Evolutionary conservation across 1,140 invertebrate genomes (phyloP).

Genomic region (Drosophila auraria): DNA sequence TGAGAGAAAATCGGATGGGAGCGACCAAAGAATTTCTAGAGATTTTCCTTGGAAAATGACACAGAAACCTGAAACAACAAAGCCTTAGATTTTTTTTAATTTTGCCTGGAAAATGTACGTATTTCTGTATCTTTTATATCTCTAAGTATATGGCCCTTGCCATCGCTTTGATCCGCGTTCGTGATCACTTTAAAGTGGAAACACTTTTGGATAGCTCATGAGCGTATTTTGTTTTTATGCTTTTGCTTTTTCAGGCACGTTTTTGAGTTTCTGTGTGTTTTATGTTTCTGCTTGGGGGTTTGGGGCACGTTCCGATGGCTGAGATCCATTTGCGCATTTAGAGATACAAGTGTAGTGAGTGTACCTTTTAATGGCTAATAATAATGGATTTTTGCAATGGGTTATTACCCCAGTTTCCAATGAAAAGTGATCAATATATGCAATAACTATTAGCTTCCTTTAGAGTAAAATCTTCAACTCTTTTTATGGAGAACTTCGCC

Average conservation of each 20-base stretch:
- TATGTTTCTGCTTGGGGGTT: conserved; percentile 12
- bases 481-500: conserved; percentile 13
- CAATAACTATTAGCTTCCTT: background rate
- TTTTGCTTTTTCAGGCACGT: conserved; percentile 40
- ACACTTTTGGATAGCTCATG: conserved; percentile 20
- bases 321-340: conserved; percentile 15
- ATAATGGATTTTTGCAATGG: background rate
- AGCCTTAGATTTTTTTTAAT: conserved; percentile 2
- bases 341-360: conserved; percentile 12
- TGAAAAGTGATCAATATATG: background rate
- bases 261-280: conserved; percentile 29
- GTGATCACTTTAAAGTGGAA: conserved; percentile 51
- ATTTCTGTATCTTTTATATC: conserved; percentile 24
- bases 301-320: conserved; percentile 15
- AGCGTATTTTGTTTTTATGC: conserved; percentile 25
- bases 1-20: background rate
- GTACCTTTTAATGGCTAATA: conserved; percentile 2
- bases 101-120: conserved; percentile 7
- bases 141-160: conserved; percentile 1
- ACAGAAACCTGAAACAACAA: conserved; percentile 54
- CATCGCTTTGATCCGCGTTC: conserved; percentile 34
- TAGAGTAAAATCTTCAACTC: background rate
- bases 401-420: no score
- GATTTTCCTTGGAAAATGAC: conserved; percentile 36
- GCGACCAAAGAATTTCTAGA: background rate